Evolutionary conservation across 2,113 vertebrate genomes (phyloP).

Genomic region (Nesogale talazaci): DNA sequence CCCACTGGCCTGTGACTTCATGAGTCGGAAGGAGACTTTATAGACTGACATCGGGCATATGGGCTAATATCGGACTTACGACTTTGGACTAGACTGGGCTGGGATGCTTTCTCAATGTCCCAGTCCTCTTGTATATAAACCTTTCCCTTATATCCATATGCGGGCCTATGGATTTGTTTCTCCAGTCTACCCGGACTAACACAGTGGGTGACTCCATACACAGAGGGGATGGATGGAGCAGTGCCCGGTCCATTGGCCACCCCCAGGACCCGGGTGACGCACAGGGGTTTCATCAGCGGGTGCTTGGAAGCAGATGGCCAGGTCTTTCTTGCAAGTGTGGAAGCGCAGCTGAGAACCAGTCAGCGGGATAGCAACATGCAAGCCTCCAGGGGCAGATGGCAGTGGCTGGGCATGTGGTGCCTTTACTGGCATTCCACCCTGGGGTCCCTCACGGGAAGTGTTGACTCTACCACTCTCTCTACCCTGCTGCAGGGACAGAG

Average conservation of each 20-base stretch:
- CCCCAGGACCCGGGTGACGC: not conserved
- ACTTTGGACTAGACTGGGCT: too few species aligned
- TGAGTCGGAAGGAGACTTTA: too few species aligned
- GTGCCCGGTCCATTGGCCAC: not conserved
- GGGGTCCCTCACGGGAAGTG: not conserved
- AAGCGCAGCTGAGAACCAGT: not conserved
- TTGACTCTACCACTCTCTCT: not conserved
- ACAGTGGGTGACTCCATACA: not conserved
- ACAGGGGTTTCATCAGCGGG: not conserved
- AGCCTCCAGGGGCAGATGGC: not conserved
- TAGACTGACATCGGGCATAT: too few species aligned
- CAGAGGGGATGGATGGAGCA: not conserved
- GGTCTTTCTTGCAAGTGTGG: not conserved
- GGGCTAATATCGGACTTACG: too few species aligned
- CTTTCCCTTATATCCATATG: too few species aligned
- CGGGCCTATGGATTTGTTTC: too few species aligned
- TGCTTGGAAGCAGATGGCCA: not conserved
- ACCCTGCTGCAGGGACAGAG: slow-evolving; percentile 10
- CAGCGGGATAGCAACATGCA: not conserved
- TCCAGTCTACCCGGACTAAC: too few species aligned
- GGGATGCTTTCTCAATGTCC: too few species aligned
- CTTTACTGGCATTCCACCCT: not conserved
- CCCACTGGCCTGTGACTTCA: too few species aligned
- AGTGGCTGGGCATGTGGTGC: not conserved
- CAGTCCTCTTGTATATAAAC: too few species aligned